Percentiles rank a stretch among this genome's conserved stretches.
Conservation (phyloP, 2,113 vertebrate species). For the Genyomyrus donnyi region DNA sequence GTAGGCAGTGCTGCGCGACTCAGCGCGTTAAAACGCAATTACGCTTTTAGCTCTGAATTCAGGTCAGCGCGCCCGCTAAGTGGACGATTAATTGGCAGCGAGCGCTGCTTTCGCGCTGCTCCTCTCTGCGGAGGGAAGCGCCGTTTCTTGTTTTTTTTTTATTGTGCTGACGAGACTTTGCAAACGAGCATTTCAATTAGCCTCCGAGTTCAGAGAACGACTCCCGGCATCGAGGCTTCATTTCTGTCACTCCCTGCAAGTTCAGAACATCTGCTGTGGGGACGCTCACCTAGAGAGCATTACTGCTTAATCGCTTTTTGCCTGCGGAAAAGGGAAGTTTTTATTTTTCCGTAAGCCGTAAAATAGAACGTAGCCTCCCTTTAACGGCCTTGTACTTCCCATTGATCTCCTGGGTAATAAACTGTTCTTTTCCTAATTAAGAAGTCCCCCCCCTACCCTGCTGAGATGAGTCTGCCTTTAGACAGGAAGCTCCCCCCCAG, state of each 20-base stretch:
- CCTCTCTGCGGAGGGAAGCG: constrained; percentile 19
- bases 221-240: not conserved
- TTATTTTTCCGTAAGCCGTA: constrained; percentile 19
- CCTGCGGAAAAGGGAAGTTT: constrained; percentile 30
- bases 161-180: constrained; percentile 8
- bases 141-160: not conserved
- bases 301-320: constrained; percentile 42
- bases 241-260: not conserved
- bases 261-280: constrained; percentile 28
- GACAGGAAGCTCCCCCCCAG: constrained; percentile 23
- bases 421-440: constrained; percentile 56
- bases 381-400: constrained; percentile 48
- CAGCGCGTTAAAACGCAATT: constrained; percentile 28
- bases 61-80: constrained; percentile 32
- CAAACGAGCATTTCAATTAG: constrained; percentile 39
- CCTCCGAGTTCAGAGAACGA: constrained; percentile 19
- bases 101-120: not conserved
- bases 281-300: constrained; percentile 20
- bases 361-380: constrained; percentile 34
- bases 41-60: constrained; percentile 36
- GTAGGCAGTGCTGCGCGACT: constrained; percentile 28
- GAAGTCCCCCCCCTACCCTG: constrained; percentile 29
- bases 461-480: constrained; percentile 37
- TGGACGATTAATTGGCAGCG: constrained; percentile 33
- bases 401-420: constrained; percentile 59